Percentiles rank a stretch among this genome's conserved stretches.
Conservation (phyloP, 2,113 vertebrate genomes). For the Hystrix cristata region DNA sequence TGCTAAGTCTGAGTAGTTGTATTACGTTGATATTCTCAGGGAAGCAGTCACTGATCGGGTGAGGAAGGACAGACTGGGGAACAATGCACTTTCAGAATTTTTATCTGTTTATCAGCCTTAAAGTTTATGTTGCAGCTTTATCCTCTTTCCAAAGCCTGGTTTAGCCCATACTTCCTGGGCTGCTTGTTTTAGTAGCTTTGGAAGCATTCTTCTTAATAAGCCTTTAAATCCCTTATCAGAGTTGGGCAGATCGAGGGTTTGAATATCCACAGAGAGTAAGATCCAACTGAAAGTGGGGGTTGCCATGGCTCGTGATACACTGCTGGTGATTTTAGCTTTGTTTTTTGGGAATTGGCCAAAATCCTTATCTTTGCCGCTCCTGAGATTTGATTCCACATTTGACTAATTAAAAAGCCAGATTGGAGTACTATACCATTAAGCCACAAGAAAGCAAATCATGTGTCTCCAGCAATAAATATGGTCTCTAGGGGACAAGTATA, state of each 20-base stretch:
- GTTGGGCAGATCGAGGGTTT: conserved; percentile 56
- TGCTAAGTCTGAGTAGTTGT: not conserved
- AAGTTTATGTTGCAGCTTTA: conserved; percentile 41
- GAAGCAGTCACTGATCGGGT: not conserved
- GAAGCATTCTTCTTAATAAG: conserved; percentile 73
- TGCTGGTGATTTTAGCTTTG: not conserved
- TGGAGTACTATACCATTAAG: not conserved
- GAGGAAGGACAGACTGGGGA: not conserved
- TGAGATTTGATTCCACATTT: conserved; percentile 68
- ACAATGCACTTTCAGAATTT: conserved; percentile 29
- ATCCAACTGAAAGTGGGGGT: conserved; percentile 45
- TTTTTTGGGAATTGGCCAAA: conserved; percentile 53
- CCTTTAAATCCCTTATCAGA: conserved; percentile 76
- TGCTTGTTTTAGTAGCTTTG: conserved; percentile 46
- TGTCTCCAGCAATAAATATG: not conserved
- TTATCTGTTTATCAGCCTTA: conserved; percentile 49
- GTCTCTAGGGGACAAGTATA: not conserved
- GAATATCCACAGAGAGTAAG: conserved; percentile 60
- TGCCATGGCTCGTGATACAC: not conserved
- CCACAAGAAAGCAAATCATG: not conserved
- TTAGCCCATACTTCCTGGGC: conserved; percentile 32
- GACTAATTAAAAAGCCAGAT: conserved; percentile 69
- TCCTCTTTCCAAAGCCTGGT: conserved; percentile 57
- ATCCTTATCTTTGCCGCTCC: conserved; percentile 65
- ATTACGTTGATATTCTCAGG: not conserved